Evolutionary conservation across 2,888 invertebrate genomes (phyloP).

Genomic region (Plagiodera versicolora): DNA sequence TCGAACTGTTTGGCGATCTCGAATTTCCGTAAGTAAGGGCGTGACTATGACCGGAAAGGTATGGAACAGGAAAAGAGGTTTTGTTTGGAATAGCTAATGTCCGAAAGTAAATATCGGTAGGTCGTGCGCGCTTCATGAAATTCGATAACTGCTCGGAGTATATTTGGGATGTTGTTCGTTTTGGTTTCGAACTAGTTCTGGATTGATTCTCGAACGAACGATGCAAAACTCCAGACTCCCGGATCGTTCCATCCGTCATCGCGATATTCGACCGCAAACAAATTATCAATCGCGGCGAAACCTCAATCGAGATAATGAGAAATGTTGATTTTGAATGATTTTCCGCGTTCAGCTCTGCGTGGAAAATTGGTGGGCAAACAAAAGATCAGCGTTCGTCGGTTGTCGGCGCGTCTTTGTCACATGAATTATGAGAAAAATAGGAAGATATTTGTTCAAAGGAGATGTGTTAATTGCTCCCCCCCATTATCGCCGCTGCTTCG

Average conservation of each 20-base stretch:
- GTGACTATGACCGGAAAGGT: conserved; percentile 8
- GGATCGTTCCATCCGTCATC: neutral
- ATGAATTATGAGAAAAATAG: conserved; percentile 1
- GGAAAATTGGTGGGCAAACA: neutral
- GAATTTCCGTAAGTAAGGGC: conserved; percentile 8
- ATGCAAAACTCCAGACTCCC: neutral
- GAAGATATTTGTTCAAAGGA: neutral
- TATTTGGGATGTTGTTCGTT: too few relatives aligned
- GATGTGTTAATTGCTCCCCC: neutral
- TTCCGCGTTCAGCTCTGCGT: neutral
- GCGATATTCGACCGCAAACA: neutral
- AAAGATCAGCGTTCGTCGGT: neutral
- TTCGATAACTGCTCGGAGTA: too few relatives aligned
- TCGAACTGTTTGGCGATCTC: neutral
- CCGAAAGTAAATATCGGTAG: neutral
- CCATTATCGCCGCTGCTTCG: neutral
- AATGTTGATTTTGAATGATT: neutral
- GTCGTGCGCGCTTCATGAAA: too few relatives aligned
- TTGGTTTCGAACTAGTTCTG: too few relatives aligned
- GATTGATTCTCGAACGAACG: too few relatives aligned
- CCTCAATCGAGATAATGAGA: neutral
- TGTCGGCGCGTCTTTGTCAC: neutral
- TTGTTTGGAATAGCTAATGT: neutral
- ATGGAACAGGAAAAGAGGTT: neutral
- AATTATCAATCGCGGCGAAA: neutral